These are phyloP conservation scores for Myopa testacea DNA, from an alignment of 2,888 invertebrate genomes.

Conservation along the genomic window DNA sequence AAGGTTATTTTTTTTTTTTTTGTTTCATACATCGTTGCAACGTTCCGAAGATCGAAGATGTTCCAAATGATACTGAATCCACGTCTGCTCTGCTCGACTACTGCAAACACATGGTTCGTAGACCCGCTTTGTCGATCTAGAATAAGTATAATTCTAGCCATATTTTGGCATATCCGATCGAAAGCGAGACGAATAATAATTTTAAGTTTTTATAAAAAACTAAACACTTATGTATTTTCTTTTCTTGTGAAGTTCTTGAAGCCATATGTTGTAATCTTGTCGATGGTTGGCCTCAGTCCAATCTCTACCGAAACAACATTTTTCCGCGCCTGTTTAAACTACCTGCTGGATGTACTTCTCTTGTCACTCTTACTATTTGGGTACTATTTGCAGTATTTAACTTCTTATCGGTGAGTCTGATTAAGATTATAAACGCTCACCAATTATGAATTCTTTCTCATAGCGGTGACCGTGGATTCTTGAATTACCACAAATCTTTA, in stretches of 20 bases:
- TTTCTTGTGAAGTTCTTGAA: conserved; percentile 73
- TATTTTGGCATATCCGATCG: background rate
- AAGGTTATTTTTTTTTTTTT: conserved; percentile 48
- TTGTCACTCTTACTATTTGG: conserved; percentile 77
- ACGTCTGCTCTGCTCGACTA: conserved; percentile 84
- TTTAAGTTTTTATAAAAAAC: background rate
- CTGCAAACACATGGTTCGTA: conserved; percentile 79
- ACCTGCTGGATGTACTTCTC: conserved; percentile 77
- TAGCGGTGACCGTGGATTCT: conserved; percentile 64
- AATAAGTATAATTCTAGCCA: background rate
- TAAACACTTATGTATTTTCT: conserved; percentile 50
- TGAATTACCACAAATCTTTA: conserved; percentile 52
- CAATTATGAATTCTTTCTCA: background rate
- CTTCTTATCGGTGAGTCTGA: conserved; percentile 76
- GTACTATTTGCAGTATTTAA: conserved; percentile 82
- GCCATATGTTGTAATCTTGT: conserved; percentile 80
- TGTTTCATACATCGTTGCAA: conserved; percentile 58
- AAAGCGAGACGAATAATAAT: background rate
- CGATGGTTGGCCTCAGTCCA: conserved; percentile 81
- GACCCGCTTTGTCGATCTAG: background rate
- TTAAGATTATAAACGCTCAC: background rate
- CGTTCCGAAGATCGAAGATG: conserved; percentile 74
- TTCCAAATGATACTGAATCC: conserved; percentile 76
- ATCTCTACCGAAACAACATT: conserved; percentile 74
- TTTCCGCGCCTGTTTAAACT: conserved; percentile 74